Evolutionary conservation across 2,888 invertebrate species (phyloP).

Genomic region (Macropis europaea): DNA sequence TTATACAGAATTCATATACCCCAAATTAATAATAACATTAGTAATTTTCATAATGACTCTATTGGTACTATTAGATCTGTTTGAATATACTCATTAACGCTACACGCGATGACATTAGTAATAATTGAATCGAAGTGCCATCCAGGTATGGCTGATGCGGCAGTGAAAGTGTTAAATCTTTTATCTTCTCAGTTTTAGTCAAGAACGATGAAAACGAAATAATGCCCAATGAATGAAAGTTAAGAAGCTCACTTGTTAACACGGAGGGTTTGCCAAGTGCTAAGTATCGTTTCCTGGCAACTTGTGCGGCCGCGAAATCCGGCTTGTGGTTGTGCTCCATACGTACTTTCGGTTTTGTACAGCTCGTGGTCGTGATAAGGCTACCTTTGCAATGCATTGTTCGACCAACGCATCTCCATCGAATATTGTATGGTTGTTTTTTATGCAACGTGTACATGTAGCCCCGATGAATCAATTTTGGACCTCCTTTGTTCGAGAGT

Average conservation of each 20-base stretch:
- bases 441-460: conserved; percentile 81
- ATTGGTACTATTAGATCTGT: no score
- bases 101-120: no score
- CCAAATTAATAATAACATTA: no score
- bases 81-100: no score
- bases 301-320: conserved; percentile 77
- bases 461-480: conserved; percentile 80
- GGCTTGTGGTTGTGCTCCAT: conserved; percentile 80
- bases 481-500: conserved; percentile 80
- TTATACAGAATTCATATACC: no score
- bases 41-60: no score
- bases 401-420: conserved; percentile 80
- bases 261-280: conserved; percentile 66
- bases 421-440: conserved; percentile 78
- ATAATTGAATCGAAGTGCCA: no score
- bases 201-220: not conserved
- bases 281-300: conserved; percentile 75
- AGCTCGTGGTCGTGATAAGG: conserved; percentile 78
- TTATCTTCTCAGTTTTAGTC: not conserved
- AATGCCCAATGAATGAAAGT: not conserved
- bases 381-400: conserved; percentile 79
- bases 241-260: conserved; percentile 50
- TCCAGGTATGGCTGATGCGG: no score
- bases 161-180: no score
- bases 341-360: conserved; percentile 75